Conservation (phyloP, 2,113 vertebrate species). For the Sapayoa aenigma region DNA sequence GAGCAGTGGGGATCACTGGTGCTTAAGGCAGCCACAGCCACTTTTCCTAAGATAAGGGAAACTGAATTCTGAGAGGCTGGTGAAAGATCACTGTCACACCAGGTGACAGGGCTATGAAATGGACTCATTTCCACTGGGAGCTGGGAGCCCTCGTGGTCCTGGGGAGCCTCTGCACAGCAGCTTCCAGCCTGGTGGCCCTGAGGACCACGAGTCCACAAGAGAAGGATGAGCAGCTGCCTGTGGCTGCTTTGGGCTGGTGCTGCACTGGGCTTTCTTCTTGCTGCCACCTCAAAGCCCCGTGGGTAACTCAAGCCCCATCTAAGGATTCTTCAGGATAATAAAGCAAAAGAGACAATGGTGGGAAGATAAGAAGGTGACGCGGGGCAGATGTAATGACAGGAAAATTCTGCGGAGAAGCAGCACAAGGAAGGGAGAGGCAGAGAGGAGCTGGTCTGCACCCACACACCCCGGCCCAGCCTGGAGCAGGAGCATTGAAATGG, state of each 20-base stretch:
- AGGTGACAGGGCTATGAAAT: background rate
- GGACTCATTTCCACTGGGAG: background rate
- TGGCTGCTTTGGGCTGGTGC: background rate
- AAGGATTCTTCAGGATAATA: background rate
- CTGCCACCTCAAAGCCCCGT: background rate
- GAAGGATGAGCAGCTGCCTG: background rate
- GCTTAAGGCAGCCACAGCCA: background rate
- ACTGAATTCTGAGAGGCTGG: background rate
- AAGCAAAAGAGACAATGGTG: background rate
- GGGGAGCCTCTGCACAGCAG: background rate
- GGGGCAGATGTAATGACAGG: background rate
- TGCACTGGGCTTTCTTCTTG: background rate
- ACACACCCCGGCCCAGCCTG: background rate
- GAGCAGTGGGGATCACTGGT: background rate
- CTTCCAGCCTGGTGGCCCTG: background rate
- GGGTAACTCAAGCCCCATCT: background rate
- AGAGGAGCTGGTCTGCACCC: background rate
- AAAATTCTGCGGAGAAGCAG: background rate
- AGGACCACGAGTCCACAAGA: background rate
- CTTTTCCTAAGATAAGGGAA: background rate
- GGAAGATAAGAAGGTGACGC: background rate
- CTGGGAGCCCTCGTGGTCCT: accelerated
- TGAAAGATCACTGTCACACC: background rate
- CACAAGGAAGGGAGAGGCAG: background rate
- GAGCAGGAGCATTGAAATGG: background rate